A percentile compares a stretch with the other conserved stretches of the same genome.
Evolutionary conservation across 2,888 invertebrate species (phyloP).

Genomic region (Hydriomena furcata): DNA sequence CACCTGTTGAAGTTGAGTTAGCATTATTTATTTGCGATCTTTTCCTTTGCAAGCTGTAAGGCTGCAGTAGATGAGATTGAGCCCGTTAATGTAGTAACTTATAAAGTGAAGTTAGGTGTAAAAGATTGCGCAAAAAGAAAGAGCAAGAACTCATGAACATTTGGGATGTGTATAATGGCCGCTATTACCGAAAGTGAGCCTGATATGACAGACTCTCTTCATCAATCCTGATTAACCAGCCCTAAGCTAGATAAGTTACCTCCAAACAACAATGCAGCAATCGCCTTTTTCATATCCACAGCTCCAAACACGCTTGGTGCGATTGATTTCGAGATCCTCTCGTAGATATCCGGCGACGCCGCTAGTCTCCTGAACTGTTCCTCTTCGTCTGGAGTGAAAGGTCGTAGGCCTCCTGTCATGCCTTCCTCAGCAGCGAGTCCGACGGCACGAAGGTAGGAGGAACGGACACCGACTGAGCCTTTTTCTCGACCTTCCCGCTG

Average conservation of each 20-base stretch:
- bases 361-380: slow-evolving; percentile 93
- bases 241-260: too few relatives aligned
- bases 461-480: slow-evolving; percentile 94
- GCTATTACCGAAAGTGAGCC: too few relatives aligned
- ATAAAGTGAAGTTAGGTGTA: too few relatives aligned
- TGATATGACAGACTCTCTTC: too few relatives aligned
- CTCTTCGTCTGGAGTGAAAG: slow-evolving; percentile 76
- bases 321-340: slow-evolving; percentile 93
- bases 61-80: too few relatives aligned
- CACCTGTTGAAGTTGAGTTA: slow-evolving; percentile 70
- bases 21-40: too few relatives aligned
- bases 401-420: slow-evolving; percentile 86
- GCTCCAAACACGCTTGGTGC: slow-evolving; percentile 99
- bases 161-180: too few relatives aligned
- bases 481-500: slow-evolving; percentile 87
- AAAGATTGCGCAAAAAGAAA: too few relatives aligned
- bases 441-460: slow-evolving; percentile 97
- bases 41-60: too few relatives aligned
- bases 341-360: slow-evolving; percentile 93
- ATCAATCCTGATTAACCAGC: too few relatives aligned
- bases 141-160: too few relatives aligned
- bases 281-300: slow-evolving; percentile 97
- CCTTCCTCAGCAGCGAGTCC: slow-evolving; percentile 95
- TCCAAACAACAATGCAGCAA: slow-evolving; percentile 97
- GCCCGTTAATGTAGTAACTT: too few relatives aligned